Percentiles rank a stretch among this genome's conserved stretches.
Evolutionary conservation across 2,888 invertebrate genomes (phyloP).

Genomic region (Phragmatobia fuliginosa): DNA sequence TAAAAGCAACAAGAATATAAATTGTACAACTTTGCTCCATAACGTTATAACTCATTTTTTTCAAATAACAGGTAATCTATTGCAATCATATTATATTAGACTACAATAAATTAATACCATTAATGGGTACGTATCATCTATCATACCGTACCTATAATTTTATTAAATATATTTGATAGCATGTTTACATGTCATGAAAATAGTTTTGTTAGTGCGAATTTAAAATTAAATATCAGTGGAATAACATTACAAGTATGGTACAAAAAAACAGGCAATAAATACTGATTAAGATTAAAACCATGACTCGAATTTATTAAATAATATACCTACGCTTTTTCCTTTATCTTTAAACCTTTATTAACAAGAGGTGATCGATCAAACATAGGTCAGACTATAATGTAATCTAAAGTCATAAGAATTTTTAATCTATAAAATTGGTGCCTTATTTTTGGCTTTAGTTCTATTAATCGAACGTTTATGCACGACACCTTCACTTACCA

Average conservation of each 20-base stretch:
- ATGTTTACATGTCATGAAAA: neutral
- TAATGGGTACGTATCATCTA: no score
- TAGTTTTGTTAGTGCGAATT: neutral
- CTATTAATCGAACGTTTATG: neutral
- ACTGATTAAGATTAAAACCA: constrained; percentile 19
- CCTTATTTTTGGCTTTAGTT: neutral
- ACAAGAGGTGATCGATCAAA: constrained; percentile 41
- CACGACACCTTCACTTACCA: constrained; percentile 15
- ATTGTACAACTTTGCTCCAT: neutral
- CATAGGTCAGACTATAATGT: constrained; percentile 28
- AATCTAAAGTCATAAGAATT: constrained; percentile 17
- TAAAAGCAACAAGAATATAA: no score
- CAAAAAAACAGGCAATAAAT: constrained; percentile 20
- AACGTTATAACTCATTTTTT: no score
- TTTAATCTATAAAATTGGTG: constrained; percentile 16
- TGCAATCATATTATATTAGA: no score
- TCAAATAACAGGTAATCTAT: no score
- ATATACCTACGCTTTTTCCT: constrained; percentile 29
- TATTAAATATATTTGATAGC: neutral
- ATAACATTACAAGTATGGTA: constrained; percentile 10
- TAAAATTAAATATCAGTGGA: constrained; percentile 1
- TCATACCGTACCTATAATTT: neutral
- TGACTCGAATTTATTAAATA: constrained; percentile 21
- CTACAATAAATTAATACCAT: no score
- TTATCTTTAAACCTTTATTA: constrained; percentile 23